These are phyloP conservation scores for Drosophila triauraria DNA, from an alignment of 1,140 invertebrate genomes.

Conservation along the genomic window DNA sequence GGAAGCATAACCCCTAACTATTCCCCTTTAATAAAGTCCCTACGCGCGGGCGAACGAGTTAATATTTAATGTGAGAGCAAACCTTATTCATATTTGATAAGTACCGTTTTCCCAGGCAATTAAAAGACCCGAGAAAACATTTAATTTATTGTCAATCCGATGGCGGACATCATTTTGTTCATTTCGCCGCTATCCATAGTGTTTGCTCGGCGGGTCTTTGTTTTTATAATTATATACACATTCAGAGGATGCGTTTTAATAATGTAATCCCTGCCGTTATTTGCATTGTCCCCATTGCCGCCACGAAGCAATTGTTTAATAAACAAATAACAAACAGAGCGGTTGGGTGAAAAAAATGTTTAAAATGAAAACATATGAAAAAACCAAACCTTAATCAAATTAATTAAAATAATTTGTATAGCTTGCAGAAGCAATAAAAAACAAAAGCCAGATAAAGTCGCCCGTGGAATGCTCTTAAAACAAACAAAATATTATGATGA, in stretches of 20 bases:
- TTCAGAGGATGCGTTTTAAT: constrained; percentile 28
- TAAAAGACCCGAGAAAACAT: constrained; percentile 35
- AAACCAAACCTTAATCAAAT: constrained; percentile 52
- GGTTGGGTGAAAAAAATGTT: background rate
- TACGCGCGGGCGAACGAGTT: background rate
- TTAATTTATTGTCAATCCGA: constrained; percentile 45
- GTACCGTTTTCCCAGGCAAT: constrained; percentile 20
- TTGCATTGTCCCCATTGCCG: constrained; percentile 8
- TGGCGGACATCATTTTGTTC: constrained; percentile 22
- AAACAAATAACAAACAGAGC: constrained; percentile 41
- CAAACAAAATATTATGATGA: background rate
- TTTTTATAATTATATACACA: constrained; percentile 37
- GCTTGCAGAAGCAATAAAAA: constrained; percentile 12
- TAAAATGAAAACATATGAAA: constrained; percentile 11
- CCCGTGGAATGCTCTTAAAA: constrained; percentile 27
- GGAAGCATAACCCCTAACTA: constrained; percentile 8
- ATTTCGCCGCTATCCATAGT: constrained; percentile 15
- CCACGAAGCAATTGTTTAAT: constrained; percentile 38
- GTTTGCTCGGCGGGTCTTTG: constrained; percentile 12
- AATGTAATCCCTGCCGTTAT: constrained; percentile 45
- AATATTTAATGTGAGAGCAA: constrained; percentile 14
- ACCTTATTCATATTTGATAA: constrained; percentile 25
- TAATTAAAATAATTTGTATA: constrained; percentile 51
- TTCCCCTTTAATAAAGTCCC: constrained; percentile 14
- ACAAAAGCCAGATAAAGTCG: background rate